Base-by-base conservation (phyloP, 1,140 invertebrate species). In the Magallana ariakensis region DNA sequence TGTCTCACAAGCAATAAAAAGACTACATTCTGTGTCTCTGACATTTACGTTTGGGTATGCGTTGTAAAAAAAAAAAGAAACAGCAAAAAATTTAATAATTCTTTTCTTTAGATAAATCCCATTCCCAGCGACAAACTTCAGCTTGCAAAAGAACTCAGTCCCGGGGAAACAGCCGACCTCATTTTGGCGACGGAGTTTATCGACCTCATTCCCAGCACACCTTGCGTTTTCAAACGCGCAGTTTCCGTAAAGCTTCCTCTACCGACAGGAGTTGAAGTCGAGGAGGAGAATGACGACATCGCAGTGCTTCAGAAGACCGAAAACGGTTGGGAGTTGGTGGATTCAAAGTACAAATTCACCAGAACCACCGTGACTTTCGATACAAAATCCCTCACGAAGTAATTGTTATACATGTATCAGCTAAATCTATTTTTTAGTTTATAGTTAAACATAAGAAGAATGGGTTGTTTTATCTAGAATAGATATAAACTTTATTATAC, bases 161-260 rank as follows among this genome's bases (percentile, higher is more conserved):
- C 90, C 15, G 54, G 87, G 16, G 92, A 93, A 58, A 92, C 91
- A 53, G 84, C 55, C 8, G 92, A 94, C 80, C 84, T 94, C 1
- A 46, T 90, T 16, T 84, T 86, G 16, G 89, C 90, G 2, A 90
- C 93, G 2, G 93, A 94, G 87, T 92, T 94, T 75, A 92, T 93
- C 54, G 92, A 93, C 85, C 83, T 94, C 19, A 83, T 87, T 81
- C 88, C 91, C n/a, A 89, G 89, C 84, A 33, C 87, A 15, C 86
- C 87, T 0, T 86, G 91, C 60, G 90, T 85, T 15, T 94, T 94
- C 89, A 87, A 91, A 60, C 89, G 93, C 26, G 75, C 92, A 8
- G 92, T 92, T 16, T 92, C 93, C 10, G 90, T 94, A 53, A 94
- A 94, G 70, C 89, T 94, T 19, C 93, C 93, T 53, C 88, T 92